These are phyloP conservation scores for Tenthredo amoena DNA, from an alignment of 2,888 invertebrate genomes.

Conservation along the genomic window DNA sequence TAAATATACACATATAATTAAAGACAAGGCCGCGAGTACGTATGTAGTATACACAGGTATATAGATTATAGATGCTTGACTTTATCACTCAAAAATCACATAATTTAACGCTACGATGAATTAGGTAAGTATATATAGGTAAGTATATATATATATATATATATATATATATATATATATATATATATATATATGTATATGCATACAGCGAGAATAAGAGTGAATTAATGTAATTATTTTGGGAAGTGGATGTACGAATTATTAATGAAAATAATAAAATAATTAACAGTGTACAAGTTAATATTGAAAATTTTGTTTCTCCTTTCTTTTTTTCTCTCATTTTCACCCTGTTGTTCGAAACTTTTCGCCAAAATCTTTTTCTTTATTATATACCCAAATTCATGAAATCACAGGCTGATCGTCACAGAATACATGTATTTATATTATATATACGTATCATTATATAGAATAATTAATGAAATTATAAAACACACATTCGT, in stretches of 20 bases:
- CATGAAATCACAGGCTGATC: slow-evolving; percentile 9
- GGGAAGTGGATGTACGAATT: background rate
- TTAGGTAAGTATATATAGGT: background rate
- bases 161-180: background rate
- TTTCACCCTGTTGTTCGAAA: background rate
- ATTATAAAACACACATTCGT: slow-evolving; percentile 29
- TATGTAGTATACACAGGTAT: background rate
- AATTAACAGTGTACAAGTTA: no score
- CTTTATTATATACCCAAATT: background rate
- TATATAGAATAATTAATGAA: background rate
- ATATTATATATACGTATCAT: background rate
- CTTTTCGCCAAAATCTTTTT: background rate
- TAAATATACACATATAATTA: background rate
- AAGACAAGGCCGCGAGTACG: background rate
- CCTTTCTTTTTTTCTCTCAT: background rate
- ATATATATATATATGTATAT: background rate
- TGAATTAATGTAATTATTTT: background rate
- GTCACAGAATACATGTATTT: background rate
- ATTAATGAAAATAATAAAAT: background rate
- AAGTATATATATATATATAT: background rate
- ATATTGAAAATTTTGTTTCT: background rate
- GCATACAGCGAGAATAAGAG: background rate
- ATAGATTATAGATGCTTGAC: background rate
- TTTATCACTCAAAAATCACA: background rate
- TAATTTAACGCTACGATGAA: background rate